These are phyloP conservation scores for Hemiprocne comata DNA, from an alignment of 2,113 vertebrate species.

Conservation along the genomic window DNA sequence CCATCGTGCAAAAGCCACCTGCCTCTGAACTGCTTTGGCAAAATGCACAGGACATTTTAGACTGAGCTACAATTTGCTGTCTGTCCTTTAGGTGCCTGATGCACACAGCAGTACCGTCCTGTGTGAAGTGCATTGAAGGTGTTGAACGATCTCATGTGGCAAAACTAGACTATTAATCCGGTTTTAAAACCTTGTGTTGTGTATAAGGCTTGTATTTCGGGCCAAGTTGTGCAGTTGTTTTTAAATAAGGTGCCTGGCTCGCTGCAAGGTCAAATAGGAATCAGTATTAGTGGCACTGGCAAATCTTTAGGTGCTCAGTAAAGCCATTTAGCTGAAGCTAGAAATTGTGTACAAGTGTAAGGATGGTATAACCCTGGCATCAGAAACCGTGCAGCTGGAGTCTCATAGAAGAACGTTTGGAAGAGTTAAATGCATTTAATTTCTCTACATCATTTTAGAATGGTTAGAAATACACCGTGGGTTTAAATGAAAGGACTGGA, in stretches of 20 bases:
- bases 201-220: neutral
- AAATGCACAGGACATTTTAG: neutral
- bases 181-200: neutral
- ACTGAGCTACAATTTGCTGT: neutral
- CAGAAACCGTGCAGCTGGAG: neutral
- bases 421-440: neutral
- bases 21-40: neutral
- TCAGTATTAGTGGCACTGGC: neutral
- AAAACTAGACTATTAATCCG: neutral
- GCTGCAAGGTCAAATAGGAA: neutral
- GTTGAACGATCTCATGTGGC: neutral
- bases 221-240: neutral
- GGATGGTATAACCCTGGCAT: neutral
- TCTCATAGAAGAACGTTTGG: neutral
- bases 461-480: neutral
- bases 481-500: neutral
- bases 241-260: neutral
- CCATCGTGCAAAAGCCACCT: neutral
- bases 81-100: neutral
- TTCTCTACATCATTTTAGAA: neutral
- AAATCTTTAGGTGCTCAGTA: neutral
- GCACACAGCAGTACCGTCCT: accelerated
- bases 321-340: neutral
- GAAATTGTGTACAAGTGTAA: neutral
- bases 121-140: neutral